These are phyloP conservation scores for Electrophaes corylata DNA, from an alignment of 2,888 invertebrate species.

Conservation along the genomic window DNA sequence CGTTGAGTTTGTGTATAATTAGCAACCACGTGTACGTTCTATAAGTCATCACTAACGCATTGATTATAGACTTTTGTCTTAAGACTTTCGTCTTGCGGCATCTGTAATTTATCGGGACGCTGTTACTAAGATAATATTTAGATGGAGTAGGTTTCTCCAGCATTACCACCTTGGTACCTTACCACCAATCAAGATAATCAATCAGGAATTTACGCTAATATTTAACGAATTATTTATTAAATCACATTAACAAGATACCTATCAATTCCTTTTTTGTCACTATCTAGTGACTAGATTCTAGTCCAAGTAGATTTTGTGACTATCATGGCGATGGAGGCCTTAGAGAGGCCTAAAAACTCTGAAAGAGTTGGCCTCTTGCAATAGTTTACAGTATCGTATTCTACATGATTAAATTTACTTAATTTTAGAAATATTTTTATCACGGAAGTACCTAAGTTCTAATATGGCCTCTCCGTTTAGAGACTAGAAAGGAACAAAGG, in stretches of 20 bases:
- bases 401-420: background rate
- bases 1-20: too few relatives aligned
- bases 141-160: too few relatives aligned
- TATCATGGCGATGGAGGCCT: background rate
- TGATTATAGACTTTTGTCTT: too few relatives aligned
- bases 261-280: constrained; percentile 45
- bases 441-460: background rate
- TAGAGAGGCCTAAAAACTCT: too few relatives aligned
- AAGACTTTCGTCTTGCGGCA: too few relatives aligned
- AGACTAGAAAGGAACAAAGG: constrained; percentile 27
- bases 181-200: background rate
- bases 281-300: constrained; percentile 73
- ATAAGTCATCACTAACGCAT: too few relatives aligned
- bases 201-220: background rate
- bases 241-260: background rate
- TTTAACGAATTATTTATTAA: background rate
- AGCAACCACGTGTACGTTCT: too few relatives aligned
- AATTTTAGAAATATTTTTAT: constrained; percentile 4
- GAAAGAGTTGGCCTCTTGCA: background rate
- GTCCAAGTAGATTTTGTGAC: constrained; percentile 36
- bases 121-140: background rate
- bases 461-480: background rate
- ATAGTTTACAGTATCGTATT: background rate
- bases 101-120: background rate
- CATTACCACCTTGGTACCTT: too few relatives aligned